Evolutionary conservation across 2,113 vertebrate species (phyloP).

Genomic region (Pollimyrus isidori): DNA sequence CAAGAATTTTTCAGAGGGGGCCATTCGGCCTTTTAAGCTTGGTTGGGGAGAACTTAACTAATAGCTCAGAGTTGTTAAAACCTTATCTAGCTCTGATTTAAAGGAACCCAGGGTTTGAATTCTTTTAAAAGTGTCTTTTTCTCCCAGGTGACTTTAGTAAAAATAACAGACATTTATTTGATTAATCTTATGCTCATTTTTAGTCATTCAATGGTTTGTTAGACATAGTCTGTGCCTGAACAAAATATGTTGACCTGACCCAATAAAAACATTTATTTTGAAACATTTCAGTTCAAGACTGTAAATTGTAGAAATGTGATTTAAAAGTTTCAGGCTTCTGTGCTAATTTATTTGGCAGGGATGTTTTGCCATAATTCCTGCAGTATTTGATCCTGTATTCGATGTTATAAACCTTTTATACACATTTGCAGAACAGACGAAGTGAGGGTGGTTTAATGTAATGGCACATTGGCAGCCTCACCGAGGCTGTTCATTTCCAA

Average conservation of each 20-base stretch:
- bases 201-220: not conserved
- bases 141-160: not conserved
- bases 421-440: not conserved
- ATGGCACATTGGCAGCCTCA: not conserved
- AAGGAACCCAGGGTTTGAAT: no score
- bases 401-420: not conserved
- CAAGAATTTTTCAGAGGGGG: no score
- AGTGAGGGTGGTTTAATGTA: not conserved
- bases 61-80: no score
- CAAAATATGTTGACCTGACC: not conserved
- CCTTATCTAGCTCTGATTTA: no score
- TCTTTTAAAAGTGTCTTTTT: not conserved
- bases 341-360: not conserved
- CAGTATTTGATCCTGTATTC: not conserved
- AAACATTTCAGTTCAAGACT: not conserved
- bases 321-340: not conserved
- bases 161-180: not conserved
- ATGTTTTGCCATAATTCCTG: not conserved
- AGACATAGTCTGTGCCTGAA: not conserved
- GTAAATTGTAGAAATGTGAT: not conserved
- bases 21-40: no score
- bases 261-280: not conserved
- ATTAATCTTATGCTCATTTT: not conserved
- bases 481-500: not conserved
- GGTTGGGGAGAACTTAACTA: no score